Conservation (phyloP, 2,797 vertebrate genomes). For the Clarias pachynema region DNA sequence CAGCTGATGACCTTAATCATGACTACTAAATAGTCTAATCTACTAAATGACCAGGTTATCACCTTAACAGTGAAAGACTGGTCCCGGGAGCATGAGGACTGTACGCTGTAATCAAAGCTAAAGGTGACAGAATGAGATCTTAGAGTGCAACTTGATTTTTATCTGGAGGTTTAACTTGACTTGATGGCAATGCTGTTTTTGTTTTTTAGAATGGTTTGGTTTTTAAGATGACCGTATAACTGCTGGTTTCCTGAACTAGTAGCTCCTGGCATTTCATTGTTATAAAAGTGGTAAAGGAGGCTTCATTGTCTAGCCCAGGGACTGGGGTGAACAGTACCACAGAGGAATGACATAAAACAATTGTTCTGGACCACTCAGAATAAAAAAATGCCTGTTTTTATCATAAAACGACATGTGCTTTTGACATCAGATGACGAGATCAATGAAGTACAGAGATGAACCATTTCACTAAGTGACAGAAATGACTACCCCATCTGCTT, state of each 20-base stretch:
- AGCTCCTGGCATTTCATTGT: no score
- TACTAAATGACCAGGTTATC: no score
- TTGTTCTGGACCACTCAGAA: neutral
- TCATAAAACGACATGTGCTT: conserved; percentile 9
- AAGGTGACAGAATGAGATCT: no score
- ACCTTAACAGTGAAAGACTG: no score
- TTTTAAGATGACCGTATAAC: neutral
- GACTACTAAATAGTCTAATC: no score
- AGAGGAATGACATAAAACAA: neutral
- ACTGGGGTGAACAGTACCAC: neutral
- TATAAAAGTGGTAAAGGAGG: neutral
- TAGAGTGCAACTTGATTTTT: no score
- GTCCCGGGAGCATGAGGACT: no score
- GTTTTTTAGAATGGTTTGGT: neutral
- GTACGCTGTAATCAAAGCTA: no score
- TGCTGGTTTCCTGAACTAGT: neutral
- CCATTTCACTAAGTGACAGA: conserved; percentile 30
- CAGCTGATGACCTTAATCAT: no score
- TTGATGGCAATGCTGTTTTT: neutral
- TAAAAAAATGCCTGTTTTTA: conserved; percentile 12
- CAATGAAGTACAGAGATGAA: conserved; percentile 28
- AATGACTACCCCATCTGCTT: conserved; percentile 45
- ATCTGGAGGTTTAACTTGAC: neutral
- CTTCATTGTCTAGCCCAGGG: neutral
- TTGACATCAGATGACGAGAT: conserved; percentile 21